Percentiles rank a stretch among this genome's conserved stretches.
These are phyloP conservation scores for Prochilodus magdalenae DNA, from an alignment of 2,113 vertebrate species.

Conservation along the genomic window DNA sequence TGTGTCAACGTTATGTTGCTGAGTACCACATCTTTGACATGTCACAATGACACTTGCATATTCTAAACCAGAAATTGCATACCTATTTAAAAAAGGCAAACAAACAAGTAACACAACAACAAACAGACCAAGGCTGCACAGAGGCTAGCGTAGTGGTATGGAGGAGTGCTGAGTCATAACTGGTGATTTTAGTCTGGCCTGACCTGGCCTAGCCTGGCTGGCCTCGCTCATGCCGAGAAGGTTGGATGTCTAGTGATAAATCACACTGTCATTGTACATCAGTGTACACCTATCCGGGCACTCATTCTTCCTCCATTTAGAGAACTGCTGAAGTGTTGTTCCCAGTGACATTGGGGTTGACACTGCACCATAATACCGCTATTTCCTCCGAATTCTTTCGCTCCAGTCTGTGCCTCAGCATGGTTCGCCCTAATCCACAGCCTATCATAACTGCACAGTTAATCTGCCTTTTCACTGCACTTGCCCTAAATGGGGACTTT, in stretches of 20 bases:
- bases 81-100: background rate
- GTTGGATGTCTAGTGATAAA: constrained; percentile 45
- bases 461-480: constrained; percentile 3
- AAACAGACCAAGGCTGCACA: background rate
- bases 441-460: constrained; percentile 31
- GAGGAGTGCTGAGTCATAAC: constrained; percentile 30
- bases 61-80: too few species aligned
- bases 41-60: too few species aligned
- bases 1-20: too few species aligned
- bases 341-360: constrained; percentile 48
- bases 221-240: constrained; percentile 16
- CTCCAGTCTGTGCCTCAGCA: background rate
- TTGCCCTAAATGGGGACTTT: constrained; percentile 1
- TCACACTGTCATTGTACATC: constrained; percentile 54
- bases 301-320: constrained; percentile 21
- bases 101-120: background rate
- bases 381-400: constrained; percentile 36
- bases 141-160: background rate
- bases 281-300: constrained; percentile 53
- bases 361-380: constrained; percentile 36
- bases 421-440: constrained; percentile 10
- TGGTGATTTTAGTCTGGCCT: background rate
- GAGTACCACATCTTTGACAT: too few species aligned
- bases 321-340: constrained; percentile 50
- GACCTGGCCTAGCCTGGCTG: too few species aligned